Base-by-base conservation (phyloP, 2,797 vertebrate species). In the Pogonophryne albipinna region DNA sequence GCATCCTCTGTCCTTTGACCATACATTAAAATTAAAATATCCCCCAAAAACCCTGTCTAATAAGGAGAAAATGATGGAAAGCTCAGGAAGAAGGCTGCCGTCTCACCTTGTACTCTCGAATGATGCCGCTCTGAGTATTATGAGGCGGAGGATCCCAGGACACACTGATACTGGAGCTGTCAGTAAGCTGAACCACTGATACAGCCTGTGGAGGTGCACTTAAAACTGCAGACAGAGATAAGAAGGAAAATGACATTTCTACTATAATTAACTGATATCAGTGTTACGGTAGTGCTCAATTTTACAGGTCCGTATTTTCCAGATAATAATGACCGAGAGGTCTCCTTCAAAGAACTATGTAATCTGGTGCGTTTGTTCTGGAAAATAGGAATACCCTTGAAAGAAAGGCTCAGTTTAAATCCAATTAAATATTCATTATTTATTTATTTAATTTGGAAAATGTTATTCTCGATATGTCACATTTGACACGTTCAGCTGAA, bases 81-180 rank as follows among this genome's bases (percentile, higher is more conserved):
- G 0, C 3, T 17, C 1, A 6, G 19, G 19, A 11, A 23, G 49
- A 52, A 53, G 49, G 47, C 10, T 10, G 0, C 4, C 16, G 27
- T 45, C 86, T 91, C 85, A 99, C 98, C 96, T 95, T 95, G 87
- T 99, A 99, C 83, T 98, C 96, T 0, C 93, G 95, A 86, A 99
- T 96, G 85, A 95, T 74, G 4, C 97, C 96, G 0, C 95, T 97
- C 83, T 96, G 96, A 68, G 94, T 91, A 1, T 93, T 94, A 0
- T 78, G 80, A 0, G 95, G 93, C 0, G 98, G 98, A 0, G 97
- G 97, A 88, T 98, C 96, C 98, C 98, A 99, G 4, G 98, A 97
- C 74, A 99, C 95, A 4, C 88, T 96, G 92, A 99, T 92, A 3
- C 95, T 97, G 87, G 95, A 96, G 87, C 96, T 97, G 55, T 97